Evolutionary conservation across 2,797 vertebrate genomes (phyloP), one percentile per base, ranked within the genome.

Genomic region (Novumbra hubbsi): DNA sequence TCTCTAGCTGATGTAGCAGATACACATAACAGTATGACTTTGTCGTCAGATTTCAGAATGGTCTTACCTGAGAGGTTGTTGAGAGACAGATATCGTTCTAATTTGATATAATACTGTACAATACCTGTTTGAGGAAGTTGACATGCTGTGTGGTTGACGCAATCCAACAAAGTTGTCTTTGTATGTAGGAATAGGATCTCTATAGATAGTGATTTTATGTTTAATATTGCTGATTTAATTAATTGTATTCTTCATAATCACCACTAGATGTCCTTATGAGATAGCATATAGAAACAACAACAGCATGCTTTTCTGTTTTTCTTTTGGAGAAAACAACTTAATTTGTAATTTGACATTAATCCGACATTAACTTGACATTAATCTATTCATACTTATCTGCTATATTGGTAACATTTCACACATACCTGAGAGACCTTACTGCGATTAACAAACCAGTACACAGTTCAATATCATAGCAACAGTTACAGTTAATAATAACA

Each of bases 241-340:
- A 4, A 72, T 19, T 12, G 45, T 27, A 77, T 64, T 79, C n/a
- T 69, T 30, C 0, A 15, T 28, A 15, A 73, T 78, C 68, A 72
- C 86, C 90, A 87, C 81, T 32, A 89, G 89, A 73, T 85, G 88
- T 7, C 8, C 4, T 19, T 52, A 21, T 63, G 76, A 50, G 83
- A 73, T 76, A 79, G 55, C 60, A 67, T 4, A 62, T 9, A 68
- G 38, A 66, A 28, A 15, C 24, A 28, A 27, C 4, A 28, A 16
- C 5, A 9, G 27, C 15, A 14, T 5, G 24, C 60, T 27, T 6
- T 30, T 27, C 4, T 62, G 21, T 63, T 24, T 27, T 27, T 55
- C 60, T 27, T 27, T 55, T 55, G 50, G 50, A 55, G 6, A 5
- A 55, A 5, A 55, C 6, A n/a, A 7, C 19, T 19, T 7, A 8